Base-by-base conservation (phyloP, 2,797 vertebrate species). In the Ispidina picta region DNA sequence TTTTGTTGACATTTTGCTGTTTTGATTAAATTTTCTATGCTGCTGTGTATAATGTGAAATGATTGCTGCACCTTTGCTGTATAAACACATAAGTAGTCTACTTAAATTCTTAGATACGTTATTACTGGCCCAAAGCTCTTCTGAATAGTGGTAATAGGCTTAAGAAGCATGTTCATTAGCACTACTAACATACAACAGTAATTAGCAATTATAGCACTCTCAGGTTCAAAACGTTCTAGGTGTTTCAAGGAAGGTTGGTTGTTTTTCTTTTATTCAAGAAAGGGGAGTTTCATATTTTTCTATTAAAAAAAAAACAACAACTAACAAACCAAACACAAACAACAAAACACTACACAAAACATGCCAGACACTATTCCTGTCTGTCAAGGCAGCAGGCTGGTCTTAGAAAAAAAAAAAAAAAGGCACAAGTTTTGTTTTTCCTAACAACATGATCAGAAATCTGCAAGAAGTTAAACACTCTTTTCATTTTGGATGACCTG, bases 1-100 rank as follows among this genome's bases (percentile, higher is more conserved):
- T 78, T 90, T 54, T 80, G 70, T 93, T 93, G 95, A 93, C 94
- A 91, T 92, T 97, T 95, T 94, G 83, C 88, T 44, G 35, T 88
- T 87, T 93, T 92, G 90, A 92, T 94, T 96, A 93, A 88, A 46
- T 82, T 92, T 77, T 74, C 79, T 83, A 31, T 81, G 58, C 52
- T 79, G 56, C 62, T 92, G 66, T 59, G 59, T 54, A 69, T 60
- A 28, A 93, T 31, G 23, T 60, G 46, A 81, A 85, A 64, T 20
- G 21, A 59, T 37, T 74, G 49, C 59, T 71, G 33, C 39, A 74
- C 15, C 39, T 74, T 80, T 83, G 39, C 62, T 59, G 21, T 70
- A 48, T 31, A 90, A 90, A 84, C 69, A 74, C 5, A 11, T 58
- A 29, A 71, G 44, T 26, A 86, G 44, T 19, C 43, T 31, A 64